phyloP scores from a whole-genome alignment of 1,140 invertebrate species.

The Drosophila nikananu region DNA sequence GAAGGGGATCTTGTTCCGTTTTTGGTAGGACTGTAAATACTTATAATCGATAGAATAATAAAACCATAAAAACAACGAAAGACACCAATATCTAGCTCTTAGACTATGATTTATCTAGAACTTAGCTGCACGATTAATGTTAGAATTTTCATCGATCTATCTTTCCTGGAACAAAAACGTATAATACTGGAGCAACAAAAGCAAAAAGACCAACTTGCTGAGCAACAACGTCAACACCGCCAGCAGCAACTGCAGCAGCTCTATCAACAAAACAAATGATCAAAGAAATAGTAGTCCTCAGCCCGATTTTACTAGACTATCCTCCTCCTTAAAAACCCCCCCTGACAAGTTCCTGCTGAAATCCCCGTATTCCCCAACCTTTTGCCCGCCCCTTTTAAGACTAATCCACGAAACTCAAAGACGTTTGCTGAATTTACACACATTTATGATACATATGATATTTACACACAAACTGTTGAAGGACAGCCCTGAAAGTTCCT shows the following conservation, averaged over 20 bases:
- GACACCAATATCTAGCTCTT: slow-evolving; percentile 46
- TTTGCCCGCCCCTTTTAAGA: slow-evolving; percentile 26
- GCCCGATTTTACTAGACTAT: slow-evolving; percentile 41
- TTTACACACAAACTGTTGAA: slow-evolving; percentile 42
- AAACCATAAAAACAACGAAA: slow-evolving; percentile 29
- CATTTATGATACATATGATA: slow-evolving; percentile 13
- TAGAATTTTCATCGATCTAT: slow-evolving; percentile 91
- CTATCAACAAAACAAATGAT: slow-evolving; percentile 77
- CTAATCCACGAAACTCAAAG: slow-evolving; percentile 55
- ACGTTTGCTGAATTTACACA: slow-evolving; percentile 61
- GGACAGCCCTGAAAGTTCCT: slow-evolving; percentile 68
- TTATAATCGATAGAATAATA: slow-evolving; percentile 18
- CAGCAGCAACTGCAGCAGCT: slow-evolving; percentile 79
- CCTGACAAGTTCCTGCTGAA: slow-evolving; percentile 10
- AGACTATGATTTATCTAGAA: slow-evolving; percentile 68
- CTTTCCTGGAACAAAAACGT: slow-evolving; percentile 93
- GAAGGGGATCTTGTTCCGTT: slow-evolving; percentile 5
- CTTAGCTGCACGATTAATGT: slow-evolving; percentile 85
- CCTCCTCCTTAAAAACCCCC: slow-evolving; percentile 14
- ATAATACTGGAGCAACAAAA: slow-evolving; percentile 87
- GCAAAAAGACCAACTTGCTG: slow-evolving; percentile 83
- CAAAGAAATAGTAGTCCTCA: slow-evolving; percentile 46
- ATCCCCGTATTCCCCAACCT: neutral
- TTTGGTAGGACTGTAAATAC: slow-evolving; percentile 47
- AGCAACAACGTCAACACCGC: slow-evolving; percentile 81